Percentiles rank a stretch among this genome's conserved stretches.
These are phyloP conservation scores for Todus mexicanus DNA, from an alignment of 2,797 vertebrate genomes.

Conservation along the genomic window DNA sequence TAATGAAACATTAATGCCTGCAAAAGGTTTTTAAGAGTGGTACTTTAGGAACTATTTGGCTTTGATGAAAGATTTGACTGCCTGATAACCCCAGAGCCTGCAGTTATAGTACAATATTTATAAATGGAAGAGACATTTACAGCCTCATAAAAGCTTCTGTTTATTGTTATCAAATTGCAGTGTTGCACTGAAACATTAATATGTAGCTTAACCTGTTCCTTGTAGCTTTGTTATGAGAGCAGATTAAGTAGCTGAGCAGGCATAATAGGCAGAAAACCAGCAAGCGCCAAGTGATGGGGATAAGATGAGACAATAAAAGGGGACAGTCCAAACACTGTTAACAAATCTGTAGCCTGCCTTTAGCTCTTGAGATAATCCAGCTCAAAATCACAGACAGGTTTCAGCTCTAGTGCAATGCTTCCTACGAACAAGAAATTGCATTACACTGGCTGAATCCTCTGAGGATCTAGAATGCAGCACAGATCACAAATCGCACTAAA, in stretches of 20 bases:
- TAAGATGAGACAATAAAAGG: not conserved
- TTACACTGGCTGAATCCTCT: not conserved
- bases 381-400: not conserved
- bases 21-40: conserved; percentile 57
- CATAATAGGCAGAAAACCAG: not conserved
- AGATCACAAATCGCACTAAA: not conserved
- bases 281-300: not conserved
- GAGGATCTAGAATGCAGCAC: not conserved
- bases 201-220: conserved; percentile 40
- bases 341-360: not conserved
- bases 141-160: conserved; percentile 59
- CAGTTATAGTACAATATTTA: conserved; percentile 65
- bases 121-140: conserved; percentile 63
- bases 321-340: not conserved
- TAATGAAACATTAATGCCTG: conserved; percentile 64
- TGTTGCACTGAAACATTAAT: conserved; percentile 50
- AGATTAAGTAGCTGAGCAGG: conserved; percentile 1
- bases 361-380: not conserved
- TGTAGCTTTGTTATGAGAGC: not conserved
- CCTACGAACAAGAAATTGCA: not conserved
- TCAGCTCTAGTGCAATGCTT: not conserved
- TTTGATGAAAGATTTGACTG: conserved; percentile 62
- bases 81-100: conserved; percentile 56
- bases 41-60: conserved; percentile 64
- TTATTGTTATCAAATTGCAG: conserved; percentile 64